Percentiles rank a stretch among this genome's conserved stretches.
phyloP scores from a whole-genome alignment of 2,797 vertebrate species.

The Myotis vivesi region DNA sequence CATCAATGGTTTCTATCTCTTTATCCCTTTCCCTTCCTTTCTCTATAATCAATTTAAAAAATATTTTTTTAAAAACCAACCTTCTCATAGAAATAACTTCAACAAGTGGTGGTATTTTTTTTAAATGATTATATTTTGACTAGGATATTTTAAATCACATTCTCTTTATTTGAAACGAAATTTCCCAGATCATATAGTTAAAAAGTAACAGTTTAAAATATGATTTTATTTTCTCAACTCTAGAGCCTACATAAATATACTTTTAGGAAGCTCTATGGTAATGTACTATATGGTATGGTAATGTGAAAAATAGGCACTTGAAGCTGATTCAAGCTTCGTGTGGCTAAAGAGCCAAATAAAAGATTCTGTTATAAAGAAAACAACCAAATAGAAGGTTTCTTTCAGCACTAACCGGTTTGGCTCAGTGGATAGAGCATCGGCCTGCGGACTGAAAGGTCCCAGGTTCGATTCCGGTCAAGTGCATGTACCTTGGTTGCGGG shows the following conservation, averaged over 20 bases:
- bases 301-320: conserved; percentile 15
- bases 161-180: background rate
- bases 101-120: background rate
- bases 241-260: background rate
- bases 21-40: no score
- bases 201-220: conserved; percentile 1
- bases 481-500: no score
- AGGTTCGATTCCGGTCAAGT: no score
- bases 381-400: background rate
- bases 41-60: no score
- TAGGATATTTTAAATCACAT: background rate
- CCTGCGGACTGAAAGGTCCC: no score
- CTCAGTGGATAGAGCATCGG: no score
- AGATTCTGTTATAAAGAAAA: background rate
- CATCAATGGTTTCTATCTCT: no score
- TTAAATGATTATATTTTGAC: conserved; percentile 18
- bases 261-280: background rate
- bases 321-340: background rate
- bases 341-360: background rate
- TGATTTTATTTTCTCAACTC: background rate
- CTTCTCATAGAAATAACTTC: no score
- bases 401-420: no score
- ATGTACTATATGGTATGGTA: background rate
- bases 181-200: background rate
- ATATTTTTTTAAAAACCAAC: no score